These are phyloP conservation scores for Drepanosiphum platanoidis DNA, from an alignment of 2,888 invertebrate species.

Conservation along the genomic window DNA sequence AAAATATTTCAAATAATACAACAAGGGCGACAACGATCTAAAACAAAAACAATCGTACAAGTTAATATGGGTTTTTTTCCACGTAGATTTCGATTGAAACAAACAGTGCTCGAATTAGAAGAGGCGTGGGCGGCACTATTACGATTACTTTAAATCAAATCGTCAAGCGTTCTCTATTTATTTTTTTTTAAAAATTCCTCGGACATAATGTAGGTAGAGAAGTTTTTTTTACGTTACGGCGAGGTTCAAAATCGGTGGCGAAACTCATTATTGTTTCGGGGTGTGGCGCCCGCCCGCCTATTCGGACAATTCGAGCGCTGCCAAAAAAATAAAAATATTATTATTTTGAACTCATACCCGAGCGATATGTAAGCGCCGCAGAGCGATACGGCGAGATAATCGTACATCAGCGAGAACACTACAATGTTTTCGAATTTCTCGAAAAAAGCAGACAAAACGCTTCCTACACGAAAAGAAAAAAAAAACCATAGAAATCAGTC, in stretches of 20 bases:
- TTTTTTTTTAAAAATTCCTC: neutral
- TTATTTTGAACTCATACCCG: neutral
- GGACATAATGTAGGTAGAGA: no score
- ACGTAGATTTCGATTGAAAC: neutral
- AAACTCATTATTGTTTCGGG: no score
- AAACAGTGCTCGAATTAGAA: neutral
- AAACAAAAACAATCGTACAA: neutral
- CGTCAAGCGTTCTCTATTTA: neutral
- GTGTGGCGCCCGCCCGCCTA: neutral
- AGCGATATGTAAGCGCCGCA: slow-evolving; percentile 43
- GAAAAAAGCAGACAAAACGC: slow-evolving; percentile 43
- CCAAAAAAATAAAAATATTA: no score
- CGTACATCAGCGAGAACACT: slow-evolving; percentile 28
- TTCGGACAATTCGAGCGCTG: neutral
- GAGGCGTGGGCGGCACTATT: no score
- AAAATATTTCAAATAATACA: slow-evolving; percentile 45
- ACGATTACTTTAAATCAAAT: neutral
- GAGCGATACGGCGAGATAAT: slow-evolving; percentile 31
- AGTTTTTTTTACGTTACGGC: no score
- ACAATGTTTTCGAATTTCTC: slow-evolving; percentile 35
- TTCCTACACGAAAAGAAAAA: slow-evolving; percentile 12
- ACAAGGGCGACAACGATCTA: slow-evolving; percentile 25
- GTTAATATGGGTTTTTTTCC: neutral
- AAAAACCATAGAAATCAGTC: neutral
- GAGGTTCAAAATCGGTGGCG: neutral